These are phyloP conservation scores for Phyllotis vaccarum DNA, from an alignment of 2,797 vertebrate genomes.

Conservation along the genomic window DNA sequence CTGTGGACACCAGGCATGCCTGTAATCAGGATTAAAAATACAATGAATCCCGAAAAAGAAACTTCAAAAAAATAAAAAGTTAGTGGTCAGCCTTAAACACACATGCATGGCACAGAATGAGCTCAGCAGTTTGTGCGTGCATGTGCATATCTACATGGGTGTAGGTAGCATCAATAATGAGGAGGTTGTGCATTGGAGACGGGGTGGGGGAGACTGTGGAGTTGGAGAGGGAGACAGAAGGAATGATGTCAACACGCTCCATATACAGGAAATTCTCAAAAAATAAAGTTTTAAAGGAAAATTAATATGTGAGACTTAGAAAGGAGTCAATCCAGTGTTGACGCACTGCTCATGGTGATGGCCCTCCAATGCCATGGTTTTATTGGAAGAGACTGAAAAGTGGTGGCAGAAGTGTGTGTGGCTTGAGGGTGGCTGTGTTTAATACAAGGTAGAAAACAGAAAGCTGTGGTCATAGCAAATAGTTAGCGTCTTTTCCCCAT, in stretches of 20 bases:
- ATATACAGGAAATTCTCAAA: background rate
- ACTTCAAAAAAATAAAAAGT: background rate
- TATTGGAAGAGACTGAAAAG: background rate
- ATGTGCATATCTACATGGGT: background rate
- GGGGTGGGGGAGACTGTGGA: background rate
- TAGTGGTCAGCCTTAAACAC: background rate
- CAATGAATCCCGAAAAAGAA: background rate
- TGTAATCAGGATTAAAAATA: background rate
- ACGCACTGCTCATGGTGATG: background rate
- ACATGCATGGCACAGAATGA: too few species aligned
- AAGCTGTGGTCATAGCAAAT: background rate
- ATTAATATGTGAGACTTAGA: background rate
- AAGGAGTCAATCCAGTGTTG: background rate
- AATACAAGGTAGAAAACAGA: background rate
- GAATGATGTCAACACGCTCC: background rate
- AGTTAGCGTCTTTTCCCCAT: background rate
- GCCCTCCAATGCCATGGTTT: background rate
- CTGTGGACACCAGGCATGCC: background rate
- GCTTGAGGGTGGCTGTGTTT: background rate
- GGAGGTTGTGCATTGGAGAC: background rate
- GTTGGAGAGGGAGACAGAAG: background rate
- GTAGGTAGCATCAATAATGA: background rate
- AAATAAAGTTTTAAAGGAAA: background rate
- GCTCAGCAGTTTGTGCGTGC: background rate
- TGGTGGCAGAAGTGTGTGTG: background rate